Conservation (phyloP, 1,140 invertebrate species). For the Pogonus chalceus region DNA sequence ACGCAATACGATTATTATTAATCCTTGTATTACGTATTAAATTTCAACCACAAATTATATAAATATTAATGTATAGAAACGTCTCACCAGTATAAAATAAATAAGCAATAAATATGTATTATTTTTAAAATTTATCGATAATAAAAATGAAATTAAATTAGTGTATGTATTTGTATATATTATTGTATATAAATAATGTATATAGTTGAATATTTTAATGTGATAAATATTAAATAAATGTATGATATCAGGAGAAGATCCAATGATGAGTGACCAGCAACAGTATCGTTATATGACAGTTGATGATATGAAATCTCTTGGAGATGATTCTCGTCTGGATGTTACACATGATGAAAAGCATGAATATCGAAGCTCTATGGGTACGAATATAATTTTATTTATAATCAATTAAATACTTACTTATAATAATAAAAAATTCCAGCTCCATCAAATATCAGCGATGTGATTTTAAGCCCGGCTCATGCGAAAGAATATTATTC, state of each 20-base stretch:
- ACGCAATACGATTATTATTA: too few species aligned
- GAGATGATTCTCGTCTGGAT: conserved; percentile 66
- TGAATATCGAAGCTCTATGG: conserved; percentile 34
- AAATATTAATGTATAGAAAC: too few species aligned
- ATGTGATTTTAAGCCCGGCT: conserved; percentile 38
- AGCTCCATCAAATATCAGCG: conserved; percentile 40
- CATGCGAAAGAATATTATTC: conserved; percentile 38
- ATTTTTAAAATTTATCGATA: too few species aligned
- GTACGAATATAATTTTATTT: conserved; percentile 22
- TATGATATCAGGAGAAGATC: conserved; percentile 62
- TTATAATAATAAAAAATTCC: conserved; percentile 13
- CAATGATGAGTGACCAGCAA: conserved; percentile 65
- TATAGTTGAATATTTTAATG: too few species aligned
- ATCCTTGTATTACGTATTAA: too few species aligned
- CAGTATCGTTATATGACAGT: conserved; percentile 81
- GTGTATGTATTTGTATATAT: too few species aligned
- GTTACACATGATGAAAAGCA: conserved; percentile 57
- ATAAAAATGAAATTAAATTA: too few species aligned
- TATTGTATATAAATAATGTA: too few species aligned
- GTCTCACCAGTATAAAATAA: too few species aligned
- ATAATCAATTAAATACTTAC: neutral
- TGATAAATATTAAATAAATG: conserved; percentile 4
- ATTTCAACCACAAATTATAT: too few species aligned
- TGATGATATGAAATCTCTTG: conserved; percentile 72
- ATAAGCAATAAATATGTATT: too few species aligned